Base-by-base conservation (phyloP, 2,113 vertebrate species). In the Peromyscus californicus region DNA sequence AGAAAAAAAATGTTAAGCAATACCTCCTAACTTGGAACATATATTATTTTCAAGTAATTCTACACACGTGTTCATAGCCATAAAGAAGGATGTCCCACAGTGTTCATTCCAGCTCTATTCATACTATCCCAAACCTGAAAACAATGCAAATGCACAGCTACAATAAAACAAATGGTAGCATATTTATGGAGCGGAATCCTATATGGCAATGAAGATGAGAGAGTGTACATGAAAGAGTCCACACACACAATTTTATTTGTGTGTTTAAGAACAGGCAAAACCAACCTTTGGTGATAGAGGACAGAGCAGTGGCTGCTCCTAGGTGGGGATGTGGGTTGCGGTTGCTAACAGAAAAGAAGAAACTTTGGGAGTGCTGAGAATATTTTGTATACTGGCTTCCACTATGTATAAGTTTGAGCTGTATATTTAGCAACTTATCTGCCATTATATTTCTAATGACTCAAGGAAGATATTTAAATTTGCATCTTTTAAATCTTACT, bases 401-500 rank as follows among this genome's bases (percentile, higher is more conserved):
- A 67, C 15, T 42, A 59, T 70, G 36, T 63, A 57, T 63, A 96
- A 67, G 36, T 39, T 61, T 13, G 59, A 90, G 48, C 1, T 67
- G 15, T 17, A 54, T 29, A 61, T 61, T 75, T 94, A 91, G 59
- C 59, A 69, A 86, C 36, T 85, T 95, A 65, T 85, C 39, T n/a
- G 89, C 9, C n/a, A 67, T 82, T 75, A 72, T 67, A 94, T 70
- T 85, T 85, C 57, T 61, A 26, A 26, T 76, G 26, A 94, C 63
- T 67, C 42, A 83, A 80, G 42, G 54, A 78, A 86, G 48, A 9
- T 51, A 76, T 80, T 87, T 92, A 45, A 89, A 84, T 65, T 59
- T 93, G 22, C 86, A 16, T 79, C 89, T 76, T 93, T 90, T 63
- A 72, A 26, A 29, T 89, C 84, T 91, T 87, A 61, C 90, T 93